Base-by-base conservation (phyloP, 2,113 vertebrate species). In the Thryonomys swinderianus region DNA sequence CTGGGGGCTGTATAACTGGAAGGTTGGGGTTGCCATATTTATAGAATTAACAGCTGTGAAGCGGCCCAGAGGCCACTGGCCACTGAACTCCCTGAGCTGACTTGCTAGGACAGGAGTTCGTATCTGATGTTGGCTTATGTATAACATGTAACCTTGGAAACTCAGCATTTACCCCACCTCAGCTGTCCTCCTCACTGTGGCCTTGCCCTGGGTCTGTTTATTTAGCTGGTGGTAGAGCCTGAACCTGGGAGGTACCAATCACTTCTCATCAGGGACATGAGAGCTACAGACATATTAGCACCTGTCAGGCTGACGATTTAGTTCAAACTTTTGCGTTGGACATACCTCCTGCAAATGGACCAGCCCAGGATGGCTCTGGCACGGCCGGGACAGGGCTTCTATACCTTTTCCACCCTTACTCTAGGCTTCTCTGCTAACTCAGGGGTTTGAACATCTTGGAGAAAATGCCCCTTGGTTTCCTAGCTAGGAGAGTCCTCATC, bases 401-500 rank as follows among this genome's bases (percentile, higher is more conserved):
- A 57, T 61, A 55, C 20, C 42, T 13, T 64, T 10, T 64, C 66
- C 27, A 53, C 6, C 30, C 32, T 69, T 34, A 0, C 42, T 76
- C 76, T 21, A 69, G 83, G 79, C 25, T 91, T 76, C 59, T 23
- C 59, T 94, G 80, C 80, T 48, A 51, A 5, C 25, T 81, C 32
- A 86, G 45, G 55, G 83, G 30, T 73, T 37, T 93, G 85, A 30
- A 40, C 3, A 32, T 80, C 67, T 32, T 37, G 53, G 32, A 17
- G 64, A 94, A 93, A 40, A 23, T 55, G 45, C 21, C n/a, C 37
- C 40, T 79, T 64, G 71, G 40, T 92, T 95, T 93, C 53, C 76
- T n/a, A 80, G 57, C 34, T 32, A 27, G 42, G 69, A 76, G 23
- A 83, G 21, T 51, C 34, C 4, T 64, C 55, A 61, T 80, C 62